Percentiles rank a stretch among this genome's conserved stretches.
phyloP scores from a whole-genome alignment of 2,888 invertebrate genomes.

The Gymnoscelis rufifasciata region DNA sequence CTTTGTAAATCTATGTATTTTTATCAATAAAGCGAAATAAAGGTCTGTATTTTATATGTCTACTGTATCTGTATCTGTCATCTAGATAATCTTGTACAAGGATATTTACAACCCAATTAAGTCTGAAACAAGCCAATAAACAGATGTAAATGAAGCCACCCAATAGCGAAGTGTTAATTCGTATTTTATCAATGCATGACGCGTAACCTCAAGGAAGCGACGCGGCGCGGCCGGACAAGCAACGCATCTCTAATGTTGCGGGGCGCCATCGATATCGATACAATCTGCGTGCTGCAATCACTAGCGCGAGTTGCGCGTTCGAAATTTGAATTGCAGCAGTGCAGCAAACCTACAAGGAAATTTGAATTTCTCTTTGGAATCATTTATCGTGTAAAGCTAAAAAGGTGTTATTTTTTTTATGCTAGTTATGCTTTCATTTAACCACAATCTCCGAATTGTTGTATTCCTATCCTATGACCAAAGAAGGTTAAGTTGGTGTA shows the following conservation, averaged over 20 bases:
- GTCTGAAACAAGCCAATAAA: constrained; percentile 13
- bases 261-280: constrained; percentile 21
- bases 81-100: too few species aligned
- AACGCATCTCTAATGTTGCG: constrained; percentile 15
- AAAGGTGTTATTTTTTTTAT: too few species aligned
- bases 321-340: not conserved
- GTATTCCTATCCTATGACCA: too few species aligned
- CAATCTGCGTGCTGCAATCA: constrained; percentile 9
- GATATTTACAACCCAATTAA: not conserved
- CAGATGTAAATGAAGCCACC: constrained; percentile 6
- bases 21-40: too few species aligned
- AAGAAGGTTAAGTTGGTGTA: too few species aligned
- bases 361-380: too few species aligned
- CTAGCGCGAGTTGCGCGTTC: constrained; percentile 1
- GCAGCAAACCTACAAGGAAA: not conserved
- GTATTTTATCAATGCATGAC: constrained; percentile 20
- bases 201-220: constrained; percentile 18
- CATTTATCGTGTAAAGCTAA: too few species aligned
- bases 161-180: constrained; percentile 19
- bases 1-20: too few species aligned
- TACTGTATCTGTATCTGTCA: too few species aligned
- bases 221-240: constrained; percentile 5
- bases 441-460: too few species aligned
- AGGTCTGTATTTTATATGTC: too few species aligned
- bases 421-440: too few species aligned